Evolutionary conservation across 1,140 invertebrate species (phyloP).

Genomic region (Drosophila sproati): DNA sequence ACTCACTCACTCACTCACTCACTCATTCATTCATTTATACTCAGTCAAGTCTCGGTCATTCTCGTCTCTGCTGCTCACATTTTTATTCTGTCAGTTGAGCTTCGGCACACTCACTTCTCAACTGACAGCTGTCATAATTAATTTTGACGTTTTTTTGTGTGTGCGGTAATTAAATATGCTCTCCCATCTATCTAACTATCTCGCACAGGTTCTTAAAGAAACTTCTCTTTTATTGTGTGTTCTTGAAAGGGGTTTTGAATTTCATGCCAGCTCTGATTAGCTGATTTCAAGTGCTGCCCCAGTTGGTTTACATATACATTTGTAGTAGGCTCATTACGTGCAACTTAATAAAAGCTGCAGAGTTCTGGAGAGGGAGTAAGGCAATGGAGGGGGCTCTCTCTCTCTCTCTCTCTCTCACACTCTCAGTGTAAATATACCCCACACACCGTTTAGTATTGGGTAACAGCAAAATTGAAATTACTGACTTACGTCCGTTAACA

Average conservation of each 20-base stretch:
- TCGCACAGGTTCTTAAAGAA: conserved; percentile 61
- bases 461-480: conserved; percentile 65
- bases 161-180: conserved; percentile 77
- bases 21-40: neutral
- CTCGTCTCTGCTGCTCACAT: conserved; percentile 7
- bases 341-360: conserved; percentile 60
- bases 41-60: conserved; percentile 48
- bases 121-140: conserved; percentile 81
- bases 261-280: conserved; percentile 76
- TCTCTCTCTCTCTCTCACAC: too few relatives aligned
- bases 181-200: conserved; percentile 27
- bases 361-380: neutral
- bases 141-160: conserved; percentile 64
- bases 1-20: conserved; percentile 25
- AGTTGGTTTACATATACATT: conserved; percentile 23
- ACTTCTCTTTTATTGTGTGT: neutral
- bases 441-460: neutral
- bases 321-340: conserved; percentile 52
- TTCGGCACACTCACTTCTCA: conserved; percentile 68
- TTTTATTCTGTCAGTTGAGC: conserved; percentile 43
- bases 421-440: neutral
- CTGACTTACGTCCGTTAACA: conserved; percentile 64
- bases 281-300: conserved; percentile 51
- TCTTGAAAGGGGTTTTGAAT: conserved; percentile 54
- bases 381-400: too few relatives aligned